Conservation (phyloP, 2,113 vertebrate genomes). For the Acrocephalus kingi region DNA sequence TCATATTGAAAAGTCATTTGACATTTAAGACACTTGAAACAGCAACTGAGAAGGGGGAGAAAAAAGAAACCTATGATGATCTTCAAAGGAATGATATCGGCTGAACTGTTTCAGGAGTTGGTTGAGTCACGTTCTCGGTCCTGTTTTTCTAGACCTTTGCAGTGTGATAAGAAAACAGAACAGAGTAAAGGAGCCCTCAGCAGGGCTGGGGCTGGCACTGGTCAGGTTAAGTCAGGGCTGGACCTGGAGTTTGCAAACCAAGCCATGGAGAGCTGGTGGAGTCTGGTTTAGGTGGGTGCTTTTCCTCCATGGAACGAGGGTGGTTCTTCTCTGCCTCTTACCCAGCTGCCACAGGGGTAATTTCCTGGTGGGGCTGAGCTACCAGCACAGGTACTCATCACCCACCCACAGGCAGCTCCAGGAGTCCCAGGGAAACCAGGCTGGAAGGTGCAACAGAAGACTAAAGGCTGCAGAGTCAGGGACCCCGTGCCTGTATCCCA, state of each 20-base stretch:
- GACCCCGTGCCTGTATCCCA: not conserved
- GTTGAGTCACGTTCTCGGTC: constrained; percentile 14
- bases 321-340: not conserved
- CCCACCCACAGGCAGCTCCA: not conserved
- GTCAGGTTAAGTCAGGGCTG: not conserved
- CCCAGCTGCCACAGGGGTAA: fast-evolving
- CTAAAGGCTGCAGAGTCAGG: not conserved
- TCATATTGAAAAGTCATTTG: not conserved
- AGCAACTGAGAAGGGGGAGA: not conserved
- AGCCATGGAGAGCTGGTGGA: fast-evolving
- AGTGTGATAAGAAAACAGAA: not conserved
- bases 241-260: too few relatives aligned
- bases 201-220: not conserved
- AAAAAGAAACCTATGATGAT: not conserved
- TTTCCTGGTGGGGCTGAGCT: fast-evolving
- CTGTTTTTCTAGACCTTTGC: not conserved
- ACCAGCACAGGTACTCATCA: not conserved
- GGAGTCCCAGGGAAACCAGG: not conserved
- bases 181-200: not conserved
- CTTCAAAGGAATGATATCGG: not conserved
- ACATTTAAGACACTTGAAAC: constrained; percentile 40
- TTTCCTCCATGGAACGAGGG: fast-evolving
- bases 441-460: not conserved
- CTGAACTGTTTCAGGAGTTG: not conserved
- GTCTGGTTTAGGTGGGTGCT: fast-evolving